Percentiles rank a stretch among this genome's conserved stretches.
Conservation (phyloP, 2,888 invertebrate genomes). For the Anthophora plumipes region DNA sequence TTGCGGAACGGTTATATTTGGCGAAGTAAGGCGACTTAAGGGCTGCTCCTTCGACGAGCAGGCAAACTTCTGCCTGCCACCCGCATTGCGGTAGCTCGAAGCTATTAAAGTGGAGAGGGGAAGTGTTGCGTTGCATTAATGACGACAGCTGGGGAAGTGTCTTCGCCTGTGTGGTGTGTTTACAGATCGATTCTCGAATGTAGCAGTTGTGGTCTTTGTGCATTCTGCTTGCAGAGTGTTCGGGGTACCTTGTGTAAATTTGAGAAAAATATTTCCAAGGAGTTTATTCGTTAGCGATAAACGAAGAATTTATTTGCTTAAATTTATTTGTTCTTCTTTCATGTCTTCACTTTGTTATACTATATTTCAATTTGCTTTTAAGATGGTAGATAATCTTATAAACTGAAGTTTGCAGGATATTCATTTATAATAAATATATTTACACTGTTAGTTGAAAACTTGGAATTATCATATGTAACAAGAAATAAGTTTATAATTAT, state of each 20-base stretch:
- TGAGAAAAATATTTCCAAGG: neutral
- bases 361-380: no score
- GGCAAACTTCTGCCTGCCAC: conserved; percentile 61
- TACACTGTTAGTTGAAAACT: no score
- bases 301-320: no score
- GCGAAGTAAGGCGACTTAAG: conserved; percentile 51
- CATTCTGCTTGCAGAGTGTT: no score
- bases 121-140: conserved; percentile 7
- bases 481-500: no score
- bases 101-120: conserved; percentile 19
- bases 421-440: no score
- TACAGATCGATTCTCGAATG: neutral
- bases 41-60: conserved; percentile 47
- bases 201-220: neutral
- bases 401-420: no score
- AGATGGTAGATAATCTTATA: no score
- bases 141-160: conserved; percentile 7
- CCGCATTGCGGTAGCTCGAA: conserved; percentile 68
- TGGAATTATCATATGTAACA: no score
- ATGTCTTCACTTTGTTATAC: neutral
- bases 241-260: neutral
- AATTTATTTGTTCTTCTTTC: no score
- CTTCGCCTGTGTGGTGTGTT: neutral
- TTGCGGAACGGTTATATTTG: conserved; percentile 65
- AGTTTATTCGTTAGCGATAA: no score